These are phyloP conservation scores for Lerista edwardsae DNA, from an alignment of 2,797 vertebrate genomes.

Conservation along the genomic window DNA sequence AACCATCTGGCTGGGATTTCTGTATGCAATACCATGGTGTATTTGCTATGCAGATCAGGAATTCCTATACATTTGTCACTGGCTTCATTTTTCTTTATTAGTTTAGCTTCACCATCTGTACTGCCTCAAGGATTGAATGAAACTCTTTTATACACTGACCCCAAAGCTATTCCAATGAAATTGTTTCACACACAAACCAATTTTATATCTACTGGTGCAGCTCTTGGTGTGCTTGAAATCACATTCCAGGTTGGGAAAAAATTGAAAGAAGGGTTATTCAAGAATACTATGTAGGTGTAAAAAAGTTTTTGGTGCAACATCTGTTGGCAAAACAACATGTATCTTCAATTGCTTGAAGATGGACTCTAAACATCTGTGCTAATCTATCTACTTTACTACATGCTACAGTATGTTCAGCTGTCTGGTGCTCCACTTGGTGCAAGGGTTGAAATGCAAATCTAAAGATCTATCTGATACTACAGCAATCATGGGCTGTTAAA, in stretches of 20 bases:
- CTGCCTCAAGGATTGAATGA: slow-evolving; percentile 80
- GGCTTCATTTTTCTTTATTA: slow-evolving; percentile 92
- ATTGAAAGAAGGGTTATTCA: slow-evolving; percentile 29
- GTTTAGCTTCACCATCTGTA: slow-evolving; percentile 92
- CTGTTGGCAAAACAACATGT: background rate
- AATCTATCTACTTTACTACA: background rate
- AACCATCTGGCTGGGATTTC: slow-evolving; percentile 88
- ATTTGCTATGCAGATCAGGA: slow-evolving; percentile 85
- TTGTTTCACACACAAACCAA: slow-evolving; percentile 67
- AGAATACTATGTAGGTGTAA: slow-evolving; percentile 44
- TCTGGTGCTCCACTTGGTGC: background rate
- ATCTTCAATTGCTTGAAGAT: background rate
- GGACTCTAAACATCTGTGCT: background rate
- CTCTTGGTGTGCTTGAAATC: slow-evolving; percentile 55
- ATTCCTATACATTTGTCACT: slow-evolving; percentile 87
- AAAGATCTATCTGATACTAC: background rate
- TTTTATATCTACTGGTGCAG: slow-evolving; percentile 59
- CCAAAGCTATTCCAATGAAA: slow-evolving; percentile 65
- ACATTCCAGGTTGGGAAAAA: background rate
- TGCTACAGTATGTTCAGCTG: background rate
- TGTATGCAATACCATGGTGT: slow-evolving; percentile 77
- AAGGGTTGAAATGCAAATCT: background rate
- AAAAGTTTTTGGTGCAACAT: slow-evolving; percentile 25
- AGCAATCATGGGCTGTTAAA: background rate
- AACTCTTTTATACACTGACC: slow-evolving; percentile 74